These are phyloP conservation scores for Halocaridina rubra DNA, from an alignment of 2,888 invertebrate species.

Conservation along the genomic window DNA sequence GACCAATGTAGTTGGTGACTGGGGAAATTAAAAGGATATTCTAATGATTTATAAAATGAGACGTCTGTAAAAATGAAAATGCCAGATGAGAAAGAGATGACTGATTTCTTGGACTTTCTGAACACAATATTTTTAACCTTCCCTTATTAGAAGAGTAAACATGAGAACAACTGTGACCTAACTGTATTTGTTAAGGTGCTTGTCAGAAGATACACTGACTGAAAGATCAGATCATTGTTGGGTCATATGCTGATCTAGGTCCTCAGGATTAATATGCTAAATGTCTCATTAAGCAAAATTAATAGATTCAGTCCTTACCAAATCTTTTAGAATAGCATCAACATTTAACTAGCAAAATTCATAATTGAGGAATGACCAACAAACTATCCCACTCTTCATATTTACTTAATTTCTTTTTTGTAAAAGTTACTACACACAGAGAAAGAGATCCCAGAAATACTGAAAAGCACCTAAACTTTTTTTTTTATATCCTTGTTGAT, in stretches of 20 bases:
- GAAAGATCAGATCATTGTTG: conserved; percentile 12
- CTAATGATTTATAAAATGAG: conserved; percentile 41
- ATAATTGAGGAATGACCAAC: no score
- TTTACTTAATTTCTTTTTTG: no score
- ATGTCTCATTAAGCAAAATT: no score
- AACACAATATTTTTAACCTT: conserved; percentile 39
- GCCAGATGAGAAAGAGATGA: conserved; percentile 50
- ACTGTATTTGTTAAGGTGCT: conserved; percentile 42
- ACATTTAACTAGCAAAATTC: no score
- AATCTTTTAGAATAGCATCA: no score
- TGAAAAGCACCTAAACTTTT: conserved; percentile 51
- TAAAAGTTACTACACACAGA: no score
- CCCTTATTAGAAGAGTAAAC: not conserved
- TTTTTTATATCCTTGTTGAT: no score
- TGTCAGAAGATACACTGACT: conserved; percentile 29
- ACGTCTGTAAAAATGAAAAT: conserved; percentile 48
- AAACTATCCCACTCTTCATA: no score
- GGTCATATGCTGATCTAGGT: no score
- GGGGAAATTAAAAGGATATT: conserved; percentile 36
- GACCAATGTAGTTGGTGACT: conserved; percentile 49
- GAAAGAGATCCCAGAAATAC: not conserved
- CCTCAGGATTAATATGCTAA: no score
- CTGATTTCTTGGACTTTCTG: no score
- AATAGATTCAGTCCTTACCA: no score
- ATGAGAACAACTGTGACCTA: conserved; percentile 46